phyloP scores from a whole-genome alignment of 2,888 invertebrate genomes.

The Eupeodes luniger region DNA sequence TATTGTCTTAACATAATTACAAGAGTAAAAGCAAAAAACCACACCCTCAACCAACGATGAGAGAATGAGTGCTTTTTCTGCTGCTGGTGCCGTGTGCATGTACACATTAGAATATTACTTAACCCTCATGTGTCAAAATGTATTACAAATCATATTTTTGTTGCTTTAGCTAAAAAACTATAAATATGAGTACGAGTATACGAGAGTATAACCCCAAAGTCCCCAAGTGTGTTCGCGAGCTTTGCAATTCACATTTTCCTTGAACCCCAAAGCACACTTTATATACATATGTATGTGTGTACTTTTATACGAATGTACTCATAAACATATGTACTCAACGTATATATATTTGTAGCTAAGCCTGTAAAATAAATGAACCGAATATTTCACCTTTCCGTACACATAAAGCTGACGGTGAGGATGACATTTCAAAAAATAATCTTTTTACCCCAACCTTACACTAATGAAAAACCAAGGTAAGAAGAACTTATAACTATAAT shows the following conservation, averaged over 20 bases:
- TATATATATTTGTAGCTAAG: not conserved
- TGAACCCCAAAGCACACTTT: not conserved
- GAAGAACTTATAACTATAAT: not conserved
- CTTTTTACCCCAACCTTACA: not conserved
- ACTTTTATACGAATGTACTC: too few species aligned
- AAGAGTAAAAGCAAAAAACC: not conserved
- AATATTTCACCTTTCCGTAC: slow-evolving; percentile 19
- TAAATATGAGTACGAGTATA: too few species aligned
- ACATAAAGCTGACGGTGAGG: slow-evolving; percentile 4
- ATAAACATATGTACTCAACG: too few species aligned
- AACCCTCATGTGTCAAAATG: slow-evolving; percentile 41
- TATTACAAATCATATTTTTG: slow-evolving; percentile 30
- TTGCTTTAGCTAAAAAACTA: not conserved
- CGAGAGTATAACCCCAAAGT: not conserved
- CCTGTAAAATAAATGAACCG: slow-evolving; percentile 35
- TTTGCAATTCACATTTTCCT: slow-evolving; percentile 35
- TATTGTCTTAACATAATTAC: slow-evolving; percentile 29
- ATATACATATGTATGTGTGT: too few species aligned
- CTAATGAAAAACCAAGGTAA: slow-evolving; percentile 13
- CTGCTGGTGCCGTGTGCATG: slow-evolving; percentile 3
- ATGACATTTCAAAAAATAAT: slow-evolving; percentile 23
- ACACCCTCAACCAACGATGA: not conserved
- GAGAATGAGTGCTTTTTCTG: too few species aligned
- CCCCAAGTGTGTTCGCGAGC: not conserved
- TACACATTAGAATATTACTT: slow-evolving; percentile 31